phyloP scores from a whole-genome alignment of 2,113 vertebrate genomes.

The Hiodon tergisus region DNA sequence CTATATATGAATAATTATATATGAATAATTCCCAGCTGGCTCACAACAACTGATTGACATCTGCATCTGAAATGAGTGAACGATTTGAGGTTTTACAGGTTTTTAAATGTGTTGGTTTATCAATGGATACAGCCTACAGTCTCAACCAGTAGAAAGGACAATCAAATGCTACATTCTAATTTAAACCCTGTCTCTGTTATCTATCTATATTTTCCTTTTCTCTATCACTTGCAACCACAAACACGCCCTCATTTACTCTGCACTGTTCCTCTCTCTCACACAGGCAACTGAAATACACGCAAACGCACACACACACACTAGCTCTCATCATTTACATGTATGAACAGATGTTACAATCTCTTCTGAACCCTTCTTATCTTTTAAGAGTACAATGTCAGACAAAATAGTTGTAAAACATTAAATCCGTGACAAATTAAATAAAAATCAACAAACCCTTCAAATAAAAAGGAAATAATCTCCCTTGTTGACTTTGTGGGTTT shows the following conservation, averaged over 20 bases:
- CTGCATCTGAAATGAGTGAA: not conserved
- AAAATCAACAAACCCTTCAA: not conserved
- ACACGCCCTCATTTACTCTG: not conserved
- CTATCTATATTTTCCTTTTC: not conserved
- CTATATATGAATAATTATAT: too few species aligned
- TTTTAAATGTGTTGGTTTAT: not conserved
- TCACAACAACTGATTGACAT: not conserved
- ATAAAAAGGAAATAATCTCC: not conserved
- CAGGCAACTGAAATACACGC: not conserved
- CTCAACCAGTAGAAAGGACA: not conserved
- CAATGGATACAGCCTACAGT: not conserved
- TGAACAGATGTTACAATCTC: not conserved
- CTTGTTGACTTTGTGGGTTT: too few species aligned
- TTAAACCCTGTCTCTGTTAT: not conserved
- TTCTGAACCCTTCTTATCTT: not conserved
- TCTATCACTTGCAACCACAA: not conserved
- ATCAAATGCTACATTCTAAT: slow-evolving; percentile 1
- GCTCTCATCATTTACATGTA: not conserved
- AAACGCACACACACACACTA: not conserved
- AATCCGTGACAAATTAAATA: not conserved
- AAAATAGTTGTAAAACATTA: slow-evolving; percentile 8
- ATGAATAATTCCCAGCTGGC: not conserved
- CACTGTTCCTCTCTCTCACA: not conserved
- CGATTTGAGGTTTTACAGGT: not conserved
- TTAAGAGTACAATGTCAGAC: not conserved